A percentile compares a stretch with the other conserved stretches of the same genome.
Conservation (phyloP, 2,113 vertebrate species). For the Tichodroma muraria region DNA sequence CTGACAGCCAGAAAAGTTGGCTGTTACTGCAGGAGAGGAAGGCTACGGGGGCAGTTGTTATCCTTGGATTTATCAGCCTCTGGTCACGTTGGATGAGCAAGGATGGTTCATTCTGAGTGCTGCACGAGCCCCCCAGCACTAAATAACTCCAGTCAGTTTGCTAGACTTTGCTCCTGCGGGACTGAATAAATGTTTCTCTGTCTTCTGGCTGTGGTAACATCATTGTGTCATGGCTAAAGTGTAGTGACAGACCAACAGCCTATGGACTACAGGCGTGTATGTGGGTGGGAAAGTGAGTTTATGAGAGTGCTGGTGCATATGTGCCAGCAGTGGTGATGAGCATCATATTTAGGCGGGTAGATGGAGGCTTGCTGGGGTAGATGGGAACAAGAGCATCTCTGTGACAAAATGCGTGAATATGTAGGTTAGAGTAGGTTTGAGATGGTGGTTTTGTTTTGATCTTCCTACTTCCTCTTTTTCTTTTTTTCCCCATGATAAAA, state of each 20-base stretch:
- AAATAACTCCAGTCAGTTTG: background rate
- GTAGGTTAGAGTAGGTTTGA: background rate
- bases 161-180: background rate
- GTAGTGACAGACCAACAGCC: background rate
- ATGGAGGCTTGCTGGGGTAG: background rate
- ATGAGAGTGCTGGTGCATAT: background rate
- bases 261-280: background rate
- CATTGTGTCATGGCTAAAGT: background rate
- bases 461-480: background rate
- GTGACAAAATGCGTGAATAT: background rate
- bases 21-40: background rate
- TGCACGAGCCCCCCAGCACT: background rate
- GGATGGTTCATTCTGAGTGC: background rate
- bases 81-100: background rate
- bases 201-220: background rate
- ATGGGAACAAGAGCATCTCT: background rate
- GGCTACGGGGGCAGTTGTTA: background rate
- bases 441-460: conserved; percentile 12
- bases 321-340: background rate
- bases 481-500: background rate
- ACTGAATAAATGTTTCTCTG: background rate
- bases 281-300: background rate
- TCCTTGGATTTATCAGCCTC: background rate
- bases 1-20: background rate
- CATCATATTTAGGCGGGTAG: background rate